Evolutionary conservation across 2,113 vertebrate genomes (phyloP), one percentile per base, ranked within the genome.

Genomic region (Petroica traversi): DNA sequence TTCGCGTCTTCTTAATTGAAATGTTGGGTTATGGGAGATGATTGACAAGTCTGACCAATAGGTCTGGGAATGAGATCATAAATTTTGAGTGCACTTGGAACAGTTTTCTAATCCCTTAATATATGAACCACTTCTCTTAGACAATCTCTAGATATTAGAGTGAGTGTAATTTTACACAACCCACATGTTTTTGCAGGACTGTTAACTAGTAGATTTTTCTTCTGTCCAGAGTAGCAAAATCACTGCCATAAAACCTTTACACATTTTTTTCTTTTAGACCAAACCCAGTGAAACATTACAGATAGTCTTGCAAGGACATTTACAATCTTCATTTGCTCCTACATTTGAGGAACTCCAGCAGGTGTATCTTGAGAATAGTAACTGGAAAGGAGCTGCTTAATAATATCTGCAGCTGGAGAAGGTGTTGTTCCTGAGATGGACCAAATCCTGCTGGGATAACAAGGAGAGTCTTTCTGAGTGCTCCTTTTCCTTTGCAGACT

Each of bases 11-110:
- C 49, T 71, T 94, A 88, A 67, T 67, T 88, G 58, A 79, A 91
- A 33, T 72, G 72, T n/a, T 75, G 40, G 57, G 33, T 57, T 87
- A 52, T 45, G 26, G 45, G 76, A 94, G 84, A 75, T 2, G 11
- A 92, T 78, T 95, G 95, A 85, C 91, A 89, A 82, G 77, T 85
- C 58, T 89, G 64, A 69, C 69, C 94, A 85, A 5, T 87, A 61
- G 69, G 49, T 87, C 73, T 95, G 84, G 77, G 55, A 92, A 93
- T 92, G 57, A 94, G 86, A 71, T 93, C 91, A 81, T 93, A 92
- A 88, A 86, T 89, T 91, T 67, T 88, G 59, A 86, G 33, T 89
- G 64, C 85, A 81, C 40, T 88, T 86, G 77, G 34, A 74, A 58
- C 9, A 76, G 51, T 63, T 85, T 83, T 92, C 28, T 90, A 93